Conservation (phyloP, 2,113 vertebrate genomes). For the Centropristis striata region DNA sequence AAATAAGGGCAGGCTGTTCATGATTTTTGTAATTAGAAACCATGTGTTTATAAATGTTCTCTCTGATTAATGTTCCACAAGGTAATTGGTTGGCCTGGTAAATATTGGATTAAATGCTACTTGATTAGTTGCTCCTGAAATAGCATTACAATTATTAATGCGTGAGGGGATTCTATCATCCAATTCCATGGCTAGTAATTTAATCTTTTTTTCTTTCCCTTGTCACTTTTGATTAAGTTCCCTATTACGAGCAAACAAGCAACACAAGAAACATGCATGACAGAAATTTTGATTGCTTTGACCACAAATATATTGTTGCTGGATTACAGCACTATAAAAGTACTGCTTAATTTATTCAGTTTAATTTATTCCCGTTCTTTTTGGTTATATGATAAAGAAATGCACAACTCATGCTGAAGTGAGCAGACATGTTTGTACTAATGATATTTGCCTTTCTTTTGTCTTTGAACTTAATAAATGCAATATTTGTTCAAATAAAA, state of each 20-base stretch:
- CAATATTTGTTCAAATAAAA: slow-evolving; percentile 59
- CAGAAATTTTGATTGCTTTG: slow-evolving; percentile 46
- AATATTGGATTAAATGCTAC: slow-evolving; percentile 68
- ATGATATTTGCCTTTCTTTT: slow-evolving; percentile 51
- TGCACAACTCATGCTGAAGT: slow-evolving; percentile 14
- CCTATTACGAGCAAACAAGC: slow-evolving; percentile 28
- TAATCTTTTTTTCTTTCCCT: slow-evolving; percentile 27
- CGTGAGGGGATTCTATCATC: slow-evolving; percentile 63
- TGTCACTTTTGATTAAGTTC: slow-evolving; percentile 61
- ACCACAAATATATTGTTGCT: slow-evolving; percentile 19
- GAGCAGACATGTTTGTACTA: slow-evolving; percentile 48
- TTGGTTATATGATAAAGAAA: slow-evolving; percentile 11
- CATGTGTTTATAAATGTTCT: slow-evolving; percentile 64
- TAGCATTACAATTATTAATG: slow-evolving; percentile 64
- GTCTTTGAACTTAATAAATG: slow-evolving; percentile 61
- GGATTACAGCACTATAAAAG: not conserved
- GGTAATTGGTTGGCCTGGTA: slow-evolving; percentile 70
- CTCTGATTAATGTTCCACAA: slow-evolving; percentile 66
- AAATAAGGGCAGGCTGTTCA: slow-evolving; percentile 63
- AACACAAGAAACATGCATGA: slow-evolving; percentile 40
- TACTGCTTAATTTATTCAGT: not conserved
- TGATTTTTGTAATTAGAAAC: slow-evolving; percentile 70
- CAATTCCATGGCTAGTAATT: slow-evolving; percentile 57
- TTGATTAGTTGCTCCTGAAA: slow-evolving; percentile 73
- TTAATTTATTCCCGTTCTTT: not conserved